Evolutionary conservation across 2,888 invertebrate genomes (phyloP), one percentile per base, ranked within the genome.

Genomic region (Terebella lapidaria): DNA sequence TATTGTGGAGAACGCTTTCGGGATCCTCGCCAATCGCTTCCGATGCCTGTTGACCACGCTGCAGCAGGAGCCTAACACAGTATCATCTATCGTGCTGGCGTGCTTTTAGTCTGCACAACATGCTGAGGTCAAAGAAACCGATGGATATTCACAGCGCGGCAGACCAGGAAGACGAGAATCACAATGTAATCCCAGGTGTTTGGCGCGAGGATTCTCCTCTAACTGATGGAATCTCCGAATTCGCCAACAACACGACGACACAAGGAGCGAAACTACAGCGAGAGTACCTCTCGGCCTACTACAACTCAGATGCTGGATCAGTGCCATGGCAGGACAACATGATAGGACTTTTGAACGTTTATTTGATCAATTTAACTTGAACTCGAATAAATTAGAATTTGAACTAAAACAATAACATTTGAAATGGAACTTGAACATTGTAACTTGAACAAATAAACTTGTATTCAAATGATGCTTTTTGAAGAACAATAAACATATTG

Each of bases 151-250:
- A n/a, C 24, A 45, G 26, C 3, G 42, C 4, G 20, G 30, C 29
- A 28, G 56, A 56, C 24, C 22, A 22, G 3, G 57, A 57, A 22
- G 49, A 49, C 3, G 25, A 18, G 4, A 22, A 49, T 10, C 57
- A 53, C 27, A 35, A 60, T n/a, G 20, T 54, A 15, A 45, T 60
- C 25, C 52, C 42, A 3, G 60, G 60, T 2, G 52, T 54, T 4
- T 60, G 60, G 60, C 53, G 60, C 30, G 46, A 53, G 18, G 47
- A 53, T 29, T 29, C 22, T 10, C 15, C 10, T 25, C 35, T 18
- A 2, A n/a, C 58, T 51, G 42, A 18, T 10, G 60, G 52, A 5
- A 49, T 35, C 35, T 18, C 24, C 35, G 42, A 10, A 2, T 5
- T 57, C 4, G 24, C 35, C 26, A 53, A 53, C 51, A 18, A 35